Evolutionary conservation across 1,140 invertebrate genomes (phyloP).

Genomic region (Agraylea sexmaculata): DNA sequence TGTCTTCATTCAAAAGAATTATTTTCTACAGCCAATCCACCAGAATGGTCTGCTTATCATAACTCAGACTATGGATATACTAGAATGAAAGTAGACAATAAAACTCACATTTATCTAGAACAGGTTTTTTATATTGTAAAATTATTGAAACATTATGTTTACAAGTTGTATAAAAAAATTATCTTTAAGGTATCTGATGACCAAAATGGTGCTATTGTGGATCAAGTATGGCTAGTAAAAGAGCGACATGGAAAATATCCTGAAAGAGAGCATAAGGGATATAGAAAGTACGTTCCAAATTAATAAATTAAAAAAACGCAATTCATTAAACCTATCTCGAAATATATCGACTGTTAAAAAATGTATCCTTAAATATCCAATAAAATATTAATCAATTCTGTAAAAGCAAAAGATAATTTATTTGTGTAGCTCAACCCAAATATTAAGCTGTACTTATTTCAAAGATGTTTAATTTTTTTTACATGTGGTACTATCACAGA

Average conservation of each 20-base stretch:
- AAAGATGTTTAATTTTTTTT: too few species aligned
- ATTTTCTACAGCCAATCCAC: conserved; percentile 26
- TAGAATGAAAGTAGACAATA: conserved; percentile 66
- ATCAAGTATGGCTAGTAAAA: conserved; percentile 44
- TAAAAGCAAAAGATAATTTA: too few species aligned
- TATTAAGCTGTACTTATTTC: too few species aligned
- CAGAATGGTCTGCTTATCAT: conserved; percentile 73
- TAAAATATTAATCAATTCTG: too few species aligned
- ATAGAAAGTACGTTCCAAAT: background rate
- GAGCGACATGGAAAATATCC: conserved; percentile 22
- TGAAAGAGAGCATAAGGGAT: background rate
- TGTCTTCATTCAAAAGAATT: too few species aligned
- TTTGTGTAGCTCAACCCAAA: too few species aligned
- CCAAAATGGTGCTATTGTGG: conserved; percentile 43
- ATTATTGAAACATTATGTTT: too few species aligned
- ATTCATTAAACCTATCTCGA: background rate
- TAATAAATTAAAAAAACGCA: background rate
- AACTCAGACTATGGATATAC: conserved; percentile 91
- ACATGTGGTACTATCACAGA: too few species aligned
- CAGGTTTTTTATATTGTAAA: conserved; percentile 55
- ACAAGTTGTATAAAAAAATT: conserved; percentile 13
- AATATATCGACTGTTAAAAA: too few species aligned
- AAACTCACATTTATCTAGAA: conserved; percentile 78
- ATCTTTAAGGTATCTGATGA: conserved; percentile 46
- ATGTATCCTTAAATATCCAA: too few species aligned